Evolutionary conservation across 2,113 vertebrate species (phyloP).

Genomic region (Gila orcuttii): DNA sequence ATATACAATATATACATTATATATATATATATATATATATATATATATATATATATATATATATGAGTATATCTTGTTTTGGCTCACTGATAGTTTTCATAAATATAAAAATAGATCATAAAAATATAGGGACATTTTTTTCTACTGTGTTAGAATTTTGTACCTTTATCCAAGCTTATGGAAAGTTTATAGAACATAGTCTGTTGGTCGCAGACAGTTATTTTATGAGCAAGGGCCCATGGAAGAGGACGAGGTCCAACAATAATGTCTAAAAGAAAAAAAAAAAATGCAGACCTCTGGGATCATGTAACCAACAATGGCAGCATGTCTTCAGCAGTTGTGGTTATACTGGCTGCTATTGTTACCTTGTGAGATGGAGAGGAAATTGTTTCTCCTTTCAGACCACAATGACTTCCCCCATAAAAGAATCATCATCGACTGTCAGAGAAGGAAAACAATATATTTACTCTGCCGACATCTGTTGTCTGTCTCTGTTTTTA

Average conservation of each 20-base stretch:
- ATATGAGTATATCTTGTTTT: too few species aligned
- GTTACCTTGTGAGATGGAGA: slow-evolving; percentile 61
- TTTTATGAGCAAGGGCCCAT: slow-evolving; percentile 32
- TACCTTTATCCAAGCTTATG: background rate
- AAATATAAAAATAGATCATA: background rate
- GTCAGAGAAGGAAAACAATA: slow-evolving; percentile 59
- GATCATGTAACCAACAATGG: slow-evolving; percentile 65
- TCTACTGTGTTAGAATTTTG: background rate
- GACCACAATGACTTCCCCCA: slow-evolving; percentile 62
- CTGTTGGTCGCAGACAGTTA: slow-evolving; percentile 13
- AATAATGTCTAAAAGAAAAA: background rate
- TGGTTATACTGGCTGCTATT: slow-evolving; percentile 54
- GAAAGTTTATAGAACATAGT: background rate
- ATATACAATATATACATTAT: too few species aligned
- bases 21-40: too few species aligned
- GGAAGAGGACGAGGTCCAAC: slow-evolving; percentile 49
- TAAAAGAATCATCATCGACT: slow-evolving; percentile 59
- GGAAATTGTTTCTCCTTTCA: slow-evolving; percentile 66
- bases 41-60: too few species aligned
- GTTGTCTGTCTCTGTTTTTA: slow-evolving; percentile 18
- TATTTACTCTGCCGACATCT: slow-evolving; percentile 51
- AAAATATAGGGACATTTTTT: background rate
- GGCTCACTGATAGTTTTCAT: background rate
- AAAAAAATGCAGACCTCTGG: slow-evolving; percentile 61
- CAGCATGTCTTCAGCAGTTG: slow-evolving; percentile 41